Base-by-base conservation (phyloP, 2,888 invertebrate genomes). In the Drosophila mercatorum region DNA sequence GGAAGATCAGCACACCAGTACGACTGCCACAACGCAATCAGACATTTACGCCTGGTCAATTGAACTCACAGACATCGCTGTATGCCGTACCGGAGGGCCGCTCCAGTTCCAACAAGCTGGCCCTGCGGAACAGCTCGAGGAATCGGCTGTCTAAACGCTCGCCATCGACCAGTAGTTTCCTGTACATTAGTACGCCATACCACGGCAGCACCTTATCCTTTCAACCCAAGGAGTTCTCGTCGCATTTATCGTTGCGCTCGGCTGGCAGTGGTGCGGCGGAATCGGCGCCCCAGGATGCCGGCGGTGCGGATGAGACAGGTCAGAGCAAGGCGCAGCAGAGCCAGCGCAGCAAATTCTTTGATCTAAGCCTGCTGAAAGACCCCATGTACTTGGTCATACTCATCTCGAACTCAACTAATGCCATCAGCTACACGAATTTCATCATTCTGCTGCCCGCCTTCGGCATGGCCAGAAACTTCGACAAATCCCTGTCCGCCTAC, bases 391-490 rank as follows among this genome's bases (percentile, higher is more conserved):
- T 97, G 63, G 95, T 97, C 0, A 97, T 97, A 68, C 91, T 97
- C 26, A 95, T 97, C 86, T 97, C 97, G 0, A 97, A 97, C 86
- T 97, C 96, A 51, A 97, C 97, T 0, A 96, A 96, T 74, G 97
- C 97, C 0, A 96, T 97, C 57, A 96, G 97, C 69, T 97, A 97
- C 84, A 97, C 97, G 0, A 97, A 97, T 89, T 97, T 97, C 80
- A 95, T 97, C 2, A 97, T 97, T 57, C 91, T 97, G 22, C 94
- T 97, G 26, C 97, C 97, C 6, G 94, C 95, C 0, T 97, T 97
- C 89, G 97, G 97, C 0, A 92, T 95, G 7, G 94, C 95, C 34
- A 93, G 96, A 57, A 95, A 95, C 0, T 97, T 96, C 85, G 95
- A 96, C 89, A 96, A 96, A 83, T 94, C 95, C 0, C 93, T 94